Evolutionary conservation across 2,888 invertebrate genomes (phyloP).

Genomic region (Dermolepida albohirtum): DNA sequence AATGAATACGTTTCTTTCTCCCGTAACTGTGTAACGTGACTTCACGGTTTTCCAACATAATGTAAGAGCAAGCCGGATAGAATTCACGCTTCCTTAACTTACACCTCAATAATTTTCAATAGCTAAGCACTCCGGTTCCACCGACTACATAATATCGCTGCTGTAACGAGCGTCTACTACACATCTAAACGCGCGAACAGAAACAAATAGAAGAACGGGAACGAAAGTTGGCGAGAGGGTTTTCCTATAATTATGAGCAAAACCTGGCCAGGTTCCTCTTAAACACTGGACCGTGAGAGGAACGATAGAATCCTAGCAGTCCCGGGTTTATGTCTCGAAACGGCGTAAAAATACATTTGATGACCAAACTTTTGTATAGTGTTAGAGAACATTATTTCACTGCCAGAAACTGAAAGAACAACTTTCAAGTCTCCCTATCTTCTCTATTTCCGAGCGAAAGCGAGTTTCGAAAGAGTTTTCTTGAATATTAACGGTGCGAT

Average conservation of each 20-base stretch:
- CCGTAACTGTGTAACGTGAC: constrained; percentile 8
- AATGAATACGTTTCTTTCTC: constrained; percentile 8
- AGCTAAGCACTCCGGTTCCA: constrained; percentile 11
- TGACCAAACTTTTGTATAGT: constrained; percentile 52
- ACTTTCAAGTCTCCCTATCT: background rate
- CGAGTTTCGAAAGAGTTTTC: no score
- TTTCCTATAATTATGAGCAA: constrained; percentile 53
- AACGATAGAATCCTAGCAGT: constrained; percentile 22
- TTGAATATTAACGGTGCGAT: no score
- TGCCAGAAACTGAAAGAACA: constrained; percentile 44
- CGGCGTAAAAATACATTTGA: constrained; percentile 55
- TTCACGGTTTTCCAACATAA: constrained; percentile 21
- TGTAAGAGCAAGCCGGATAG: constrained; percentile 5
- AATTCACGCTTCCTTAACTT: constrained; percentile 39
- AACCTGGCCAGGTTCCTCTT: constrained; percentile 52
- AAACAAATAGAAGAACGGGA: constrained; percentile 11
- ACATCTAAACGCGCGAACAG: constrained; percentile 2
- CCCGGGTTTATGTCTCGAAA: constrained; percentile 54
- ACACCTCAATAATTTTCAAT: constrained; percentile 42
- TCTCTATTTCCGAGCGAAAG: background rate
- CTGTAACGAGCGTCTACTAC: background rate
- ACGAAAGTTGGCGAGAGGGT: constrained; percentile 39
- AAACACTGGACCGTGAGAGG: constrained; percentile 47
- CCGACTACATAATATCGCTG: constrained; percentile 12
- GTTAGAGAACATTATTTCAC: constrained; percentile 50